Conservation (phyloP, 1,140 invertebrate genomes). For the Pseudomyrmex cubaensis region DNA sequence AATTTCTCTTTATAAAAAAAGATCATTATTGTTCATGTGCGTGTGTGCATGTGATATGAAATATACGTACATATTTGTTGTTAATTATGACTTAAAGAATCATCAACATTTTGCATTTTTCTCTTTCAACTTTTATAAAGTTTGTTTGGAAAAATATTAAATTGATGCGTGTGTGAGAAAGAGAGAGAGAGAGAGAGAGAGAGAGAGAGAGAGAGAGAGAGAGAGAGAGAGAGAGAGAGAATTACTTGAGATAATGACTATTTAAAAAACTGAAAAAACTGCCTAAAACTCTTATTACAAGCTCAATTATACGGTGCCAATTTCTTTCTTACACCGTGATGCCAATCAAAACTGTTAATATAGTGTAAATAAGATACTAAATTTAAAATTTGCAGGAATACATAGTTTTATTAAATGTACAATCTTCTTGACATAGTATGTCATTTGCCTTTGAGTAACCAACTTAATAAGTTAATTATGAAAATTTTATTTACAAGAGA, state of each 20-base stretch:
- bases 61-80: no score
- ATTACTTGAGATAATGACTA: not conserved
- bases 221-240: no score
- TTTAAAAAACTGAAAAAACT: slow-evolving; percentile 3
- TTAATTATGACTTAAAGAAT: no score
- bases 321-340: not conserved
- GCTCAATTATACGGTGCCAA: slow-evolving; percentile 35
- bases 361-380: slow-evolving; percentile 12
- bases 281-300: slow-evolving; percentile 15
- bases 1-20: slow-evolving; percentile 14
- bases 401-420: not conserved
- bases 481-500: slow-evolving; percentile 16
- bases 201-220: no score
- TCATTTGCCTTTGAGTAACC: slow-evolving; percentile 6
- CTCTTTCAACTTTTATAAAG: no score
- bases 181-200: no score
- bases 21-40: not conserved
- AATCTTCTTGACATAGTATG: not conserved
- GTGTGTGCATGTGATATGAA: not conserved
- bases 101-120: no score
- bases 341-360: slow-evolving; percentile 30
- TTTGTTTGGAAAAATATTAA: no score
- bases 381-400: not conserved
- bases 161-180: no score
- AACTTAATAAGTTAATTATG: not conserved